These are phyloP conservation scores for Augochlora pura DNA, from an alignment of 1,140 invertebrate genomes.

Conservation along the genomic window DNA sequence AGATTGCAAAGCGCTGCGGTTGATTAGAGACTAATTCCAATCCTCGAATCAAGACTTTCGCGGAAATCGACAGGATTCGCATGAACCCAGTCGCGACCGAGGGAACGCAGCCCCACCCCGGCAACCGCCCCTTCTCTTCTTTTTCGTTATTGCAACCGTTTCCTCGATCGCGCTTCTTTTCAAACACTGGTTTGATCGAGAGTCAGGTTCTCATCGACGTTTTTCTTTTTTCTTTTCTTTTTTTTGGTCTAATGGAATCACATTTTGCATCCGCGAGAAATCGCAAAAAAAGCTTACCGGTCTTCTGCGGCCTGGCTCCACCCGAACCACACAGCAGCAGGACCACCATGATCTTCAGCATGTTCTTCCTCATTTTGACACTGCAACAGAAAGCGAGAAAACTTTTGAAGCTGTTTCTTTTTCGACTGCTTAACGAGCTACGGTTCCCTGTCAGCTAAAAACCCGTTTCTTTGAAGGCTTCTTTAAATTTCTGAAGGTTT, in stretches of 20 bases:
- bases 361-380: slow-evolving; percentile 72
- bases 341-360: slow-evolving; percentile 65
- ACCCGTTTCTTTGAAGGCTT: too few species aligned
- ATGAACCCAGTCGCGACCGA: slow-evolving; percentile 23
- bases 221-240: too few species aligned
- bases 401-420: too few species aligned
- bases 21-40: slow-evolving; percentile 4
- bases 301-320: slow-evolving; percentile 71
- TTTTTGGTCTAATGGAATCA: not conserved
- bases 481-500: too few species aligned
- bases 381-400: slow-evolving; percentile 70
- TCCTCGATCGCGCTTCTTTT: slow-evolving; percentile 6
- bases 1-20: not conserved
- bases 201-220: too few species aligned
- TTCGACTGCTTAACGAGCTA: too few species aligned
- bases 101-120: slow-evolving; percentile 15
- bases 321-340: slow-evolving; percentile 69
- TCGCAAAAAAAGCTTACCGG: slow-evolving; percentile 65
- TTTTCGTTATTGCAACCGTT: not conserved
- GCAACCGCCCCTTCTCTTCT: not conserved
- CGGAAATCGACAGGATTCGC: not conserved
- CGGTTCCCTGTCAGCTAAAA: too few species aligned
- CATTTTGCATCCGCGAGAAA: not conserved
- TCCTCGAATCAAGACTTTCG: not conserved
- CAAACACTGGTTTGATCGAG: not conserved